Base-by-base conservation (phyloP, 2,797 vertebrate genomes). In the Neopelma chrysocephalum region DNA sequence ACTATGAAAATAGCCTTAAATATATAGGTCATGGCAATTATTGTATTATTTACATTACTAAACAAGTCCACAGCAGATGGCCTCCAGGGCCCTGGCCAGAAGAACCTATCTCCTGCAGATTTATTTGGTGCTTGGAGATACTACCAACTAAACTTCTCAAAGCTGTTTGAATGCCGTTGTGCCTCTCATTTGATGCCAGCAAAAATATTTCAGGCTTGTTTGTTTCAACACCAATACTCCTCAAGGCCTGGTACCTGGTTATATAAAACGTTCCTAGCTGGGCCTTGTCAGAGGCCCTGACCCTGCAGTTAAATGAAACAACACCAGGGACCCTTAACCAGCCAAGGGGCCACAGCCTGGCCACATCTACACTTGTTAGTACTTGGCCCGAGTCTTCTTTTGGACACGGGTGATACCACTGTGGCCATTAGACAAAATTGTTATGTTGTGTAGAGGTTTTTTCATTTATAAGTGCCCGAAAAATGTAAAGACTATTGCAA, bases 11-110 rank as follows among this genome's bases (percentile, higher is more conserved):
- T 38, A 94, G 58, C 66, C 40, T 94, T 79, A 91, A 96, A 89
- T 85, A 94, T 75, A 96, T 93, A 97, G 91, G 84, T 93, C 86
- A 94, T 69, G 87, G 91, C 77, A 97, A 97, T 97, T 95, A 96
- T 94, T 95, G 88, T 82, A 84, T 91, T 97, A 93, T 96, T 97
- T 96, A 94, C 78, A 68, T 96, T 95, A 92, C 93, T 79, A 96
- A 96, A 97, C 93, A 97, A 96, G 94, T 69, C 85, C 2, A 13
- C 50, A 76, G 72, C 93, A 95, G 91, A 84, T 96, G 90, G 86
- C 61, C 60, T 92, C 57, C 72, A 91, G 42, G 79, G 85, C 75
- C 71, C 68, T 79, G 86, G 94, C 91, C 93, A 96, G 96, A 96
- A 95, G 90, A 94, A 94, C 32, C 53, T 71, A 94, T 96, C 95